Conservation (phyloP, 2,888 invertebrate genomes). For the Scaptomyza cyrtandrae region DNA sequence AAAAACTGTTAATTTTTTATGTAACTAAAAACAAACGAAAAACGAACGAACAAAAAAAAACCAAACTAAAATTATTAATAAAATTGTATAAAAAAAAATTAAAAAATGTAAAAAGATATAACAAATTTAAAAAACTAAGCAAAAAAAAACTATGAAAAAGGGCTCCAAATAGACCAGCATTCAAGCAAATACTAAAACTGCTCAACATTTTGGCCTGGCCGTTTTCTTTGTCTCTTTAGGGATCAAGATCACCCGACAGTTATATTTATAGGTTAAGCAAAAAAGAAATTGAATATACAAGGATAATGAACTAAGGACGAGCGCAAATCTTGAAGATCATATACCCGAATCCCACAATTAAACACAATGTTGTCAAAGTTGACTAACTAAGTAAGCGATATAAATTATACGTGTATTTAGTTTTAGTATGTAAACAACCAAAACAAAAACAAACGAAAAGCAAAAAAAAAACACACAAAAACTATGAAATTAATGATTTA, state of each 20-base stretch:
- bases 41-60: slow-evolving; percentile 44
- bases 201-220: slow-evolving; percentile 54
- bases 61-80: slow-evolving; percentile 86
- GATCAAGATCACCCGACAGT: slow-evolving; percentile 8
- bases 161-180: slow-evolving; percentile 93
- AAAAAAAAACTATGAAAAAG: slow-evolving; percentile 86
- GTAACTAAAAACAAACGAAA: slow-evolving; percentile 86
- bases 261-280: slow-evolving; percentile 17
- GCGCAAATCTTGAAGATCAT: slow-evolving; percentile 48
- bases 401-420: slow-evolving; percentile 67
- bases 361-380: slow-evolving; percentile 47
- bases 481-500: slow-evolving; percentile 69
- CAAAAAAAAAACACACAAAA: slow-evolving; percentile 22
- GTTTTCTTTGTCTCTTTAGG: slow-evolving; percentile 40
- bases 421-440: slow-evolving; percentile 65
- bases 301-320: slow-evolving; percentile 2
- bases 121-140: slow-evolving; percentile 89
- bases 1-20: slow-evolving; percentile 92
- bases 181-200: slow-evolving; percentile 69
- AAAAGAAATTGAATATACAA: slow-evolving; percentile 1
- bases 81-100: slow-evolving; percentile 87
- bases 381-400: slow-evolving; percentile 54
- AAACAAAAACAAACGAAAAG: slow-evolving; percentile 14
- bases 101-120: slow-evolving; percentile 90
- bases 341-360: slow-evolving; percentile 12